Base-by-base conservation (phyloP, 2,888 invertebrate species). In the Aporophyla nigra region DNA sequence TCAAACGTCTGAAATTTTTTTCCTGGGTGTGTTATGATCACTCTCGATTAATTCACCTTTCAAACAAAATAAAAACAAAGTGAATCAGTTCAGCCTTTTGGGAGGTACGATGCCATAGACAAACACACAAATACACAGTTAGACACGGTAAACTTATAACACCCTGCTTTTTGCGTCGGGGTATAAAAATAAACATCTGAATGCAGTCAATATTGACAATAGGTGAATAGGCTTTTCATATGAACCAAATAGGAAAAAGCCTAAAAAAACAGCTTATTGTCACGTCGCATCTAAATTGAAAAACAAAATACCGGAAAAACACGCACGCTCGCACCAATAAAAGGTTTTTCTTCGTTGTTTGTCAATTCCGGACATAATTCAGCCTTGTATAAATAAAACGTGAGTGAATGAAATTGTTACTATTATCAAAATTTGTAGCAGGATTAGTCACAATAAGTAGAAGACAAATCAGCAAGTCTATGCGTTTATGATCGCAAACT, bases 221-320 rank as follows among this genome's bases (percentile, higher is more conserved):
- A 12, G 72, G 16, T 24, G 0, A 58, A 16, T 43, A 43, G 43
- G 43, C 53, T 69, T 69, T 14, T 51, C 2, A 21, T 27, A 54
- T 33, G 33, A 56, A 56, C 16, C 14, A 5, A 49, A n/a, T 5
- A 12, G 10, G 16, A 63, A 33, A 74, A 53, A 7, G 0, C 51
- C 21, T 21, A 5, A 27, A 33, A n/a, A 5, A 4, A 6, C n/a
- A 53, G 33, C 46, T 46, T 24, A 24, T 33, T 46, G 63, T 53
- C 74, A 74, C 74, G 53, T 76, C 16, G 21, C 53, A 12, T 33
- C 63, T 76, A 63, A 27, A 76, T 12, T 53, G 74, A 33, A 21
- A 46, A 46, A 76, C 46, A 65, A 74, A 74, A 46, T 24, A 3
- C 19, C 53, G 24, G 43, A 21, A 65, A 76, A 76, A 74, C n/a